A percentile compares a stretch with the other conserved stretches of the same genome.
These are phyloP conservation scores for Watsonalla binaria DNA, from an alignment of 2,888 invertebrate genomes.

Conservation along the genomic window DNA sequence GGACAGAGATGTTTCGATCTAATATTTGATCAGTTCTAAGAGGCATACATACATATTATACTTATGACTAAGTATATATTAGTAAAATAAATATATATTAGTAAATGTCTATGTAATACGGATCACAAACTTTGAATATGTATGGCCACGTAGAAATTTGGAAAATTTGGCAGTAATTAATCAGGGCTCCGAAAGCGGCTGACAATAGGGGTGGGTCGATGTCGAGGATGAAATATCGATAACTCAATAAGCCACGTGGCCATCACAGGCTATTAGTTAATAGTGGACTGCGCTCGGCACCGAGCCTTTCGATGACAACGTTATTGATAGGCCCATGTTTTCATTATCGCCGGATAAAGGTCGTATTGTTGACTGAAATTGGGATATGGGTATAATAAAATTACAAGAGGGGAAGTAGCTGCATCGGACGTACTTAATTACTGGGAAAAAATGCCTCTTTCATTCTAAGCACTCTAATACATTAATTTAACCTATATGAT, in stretches of 20 bases:
- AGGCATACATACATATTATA: no score
- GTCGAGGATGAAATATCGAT: constrained; percentile 27
- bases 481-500: no score
- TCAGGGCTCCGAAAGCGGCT: constrained; percentile 31
- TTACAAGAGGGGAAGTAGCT: no score
- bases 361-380: neutral
- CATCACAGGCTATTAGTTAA: constrained; percentile 36
- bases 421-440: no score
- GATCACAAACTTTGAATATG: constrained; percentile 32
- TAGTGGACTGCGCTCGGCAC: constrained; percentile 20
- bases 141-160: constrained; percentile 32
- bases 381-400: neutral
- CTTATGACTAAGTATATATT: no score
- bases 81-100: no score
- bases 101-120: neutral
- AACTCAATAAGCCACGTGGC: constrained; percentile 28
- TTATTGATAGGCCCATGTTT: constrained; percentile 28
- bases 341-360: constrained; percentile 17
- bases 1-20: no score
- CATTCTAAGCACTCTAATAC: no score
- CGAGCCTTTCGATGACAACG: constrained; percentile 24
- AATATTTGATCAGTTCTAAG: no score
- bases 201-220: constrained; percentile 22
- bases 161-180: constrained; percentile 43
- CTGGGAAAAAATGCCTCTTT: no score